phyloP scores from a whole-genome alignment of 2,113 vertebrate genomes.

The Deroptyus accipitrinus region DNA sequence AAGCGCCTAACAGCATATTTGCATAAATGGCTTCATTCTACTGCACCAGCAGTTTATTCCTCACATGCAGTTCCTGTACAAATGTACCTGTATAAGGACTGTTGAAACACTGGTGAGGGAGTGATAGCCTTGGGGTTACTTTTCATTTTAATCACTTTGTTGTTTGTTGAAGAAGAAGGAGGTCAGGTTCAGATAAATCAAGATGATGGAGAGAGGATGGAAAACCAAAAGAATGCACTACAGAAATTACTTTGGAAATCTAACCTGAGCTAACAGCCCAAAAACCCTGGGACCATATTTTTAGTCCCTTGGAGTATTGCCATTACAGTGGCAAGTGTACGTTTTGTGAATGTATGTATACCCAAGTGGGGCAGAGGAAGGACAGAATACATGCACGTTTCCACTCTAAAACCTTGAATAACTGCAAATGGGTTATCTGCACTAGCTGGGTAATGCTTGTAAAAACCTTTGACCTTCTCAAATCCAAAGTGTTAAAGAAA shows the following conservation, averaged over 20 bases:
- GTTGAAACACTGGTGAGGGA: neutral
- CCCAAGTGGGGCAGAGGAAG: neutral
- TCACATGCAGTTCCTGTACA: neutral
- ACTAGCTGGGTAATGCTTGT: neutral
- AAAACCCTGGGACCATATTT: neutral
- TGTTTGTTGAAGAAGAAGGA: neutral
- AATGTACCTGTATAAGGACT: neutral
- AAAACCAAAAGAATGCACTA: neutral
- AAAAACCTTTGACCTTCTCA: neutral
- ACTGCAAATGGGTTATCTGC: neutral
- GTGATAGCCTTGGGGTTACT: neutral
- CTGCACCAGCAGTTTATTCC: neutral
- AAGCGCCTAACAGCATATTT: neutral
- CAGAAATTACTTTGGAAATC: neutral
- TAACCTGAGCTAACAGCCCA: neutral
- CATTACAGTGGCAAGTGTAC: neutral
- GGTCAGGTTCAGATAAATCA: neutral
- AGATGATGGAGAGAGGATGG: neutral
- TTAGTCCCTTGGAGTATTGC: neutral
- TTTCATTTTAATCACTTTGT: neutral
- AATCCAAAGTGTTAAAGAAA: neutral
- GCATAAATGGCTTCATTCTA: neutral
- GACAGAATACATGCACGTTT: neutral
- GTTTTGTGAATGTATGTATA: neutral
- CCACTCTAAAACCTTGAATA: neutral